Evolutionary conservation across 2,113 vertebrate genomes (phyloP), one percentile per base, ranked within the genome.

Genomic region (Sialia sialis): DNA sequence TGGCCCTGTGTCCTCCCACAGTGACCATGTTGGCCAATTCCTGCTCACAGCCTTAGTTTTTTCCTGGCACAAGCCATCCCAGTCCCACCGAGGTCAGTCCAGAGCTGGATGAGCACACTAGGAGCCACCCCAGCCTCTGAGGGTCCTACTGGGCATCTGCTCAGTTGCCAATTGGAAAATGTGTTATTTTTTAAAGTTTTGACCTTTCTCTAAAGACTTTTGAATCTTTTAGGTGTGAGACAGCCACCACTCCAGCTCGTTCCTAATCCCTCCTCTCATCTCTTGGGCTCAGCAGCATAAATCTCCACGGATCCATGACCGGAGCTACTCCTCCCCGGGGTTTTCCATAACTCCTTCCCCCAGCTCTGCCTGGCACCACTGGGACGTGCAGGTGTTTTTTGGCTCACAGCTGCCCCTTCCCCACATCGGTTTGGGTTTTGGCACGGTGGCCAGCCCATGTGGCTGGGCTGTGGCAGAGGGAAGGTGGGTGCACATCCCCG

Each of bases 21-120:
- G 55, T n/a, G 43, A 51, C 48, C 3, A 1, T 4, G 8, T 10
- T 1, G 2, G 32, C 29, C 51, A 46, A 2, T 19, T 87, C 15
- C 52, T 59, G 48, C n/a, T 84, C 77, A 55, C 39, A 75, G 1
- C 26, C 25, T 54, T 13, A 34, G 19, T 68, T 30, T 30, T 58
- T 68, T 74, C 44, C 38, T 6, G 1, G 49, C 44, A 82, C 66
- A 87, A 81, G 27, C 17, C 2, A 2, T 29, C 44, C 30, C 9
- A 29, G 60, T 43, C 48, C 56, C 2, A 3, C 75, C 69, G 39
- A 52, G 41, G 63, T 76, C 52, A 78, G 30, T 15, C 39, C 54
- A 29, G 67, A 76, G n/a, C 41, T 4, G 1, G 13, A 46, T 0
- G 3, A 46, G n/a, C 62, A 68, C 8, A n/a, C 72, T 43, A 4